A percentile compares a stretch with the other conserved stretches of the same genome.
phyloP scores from a whole-genome alignment of 2,797 vertebrate species.

The Threskiornis aethiopicus region DNA sequence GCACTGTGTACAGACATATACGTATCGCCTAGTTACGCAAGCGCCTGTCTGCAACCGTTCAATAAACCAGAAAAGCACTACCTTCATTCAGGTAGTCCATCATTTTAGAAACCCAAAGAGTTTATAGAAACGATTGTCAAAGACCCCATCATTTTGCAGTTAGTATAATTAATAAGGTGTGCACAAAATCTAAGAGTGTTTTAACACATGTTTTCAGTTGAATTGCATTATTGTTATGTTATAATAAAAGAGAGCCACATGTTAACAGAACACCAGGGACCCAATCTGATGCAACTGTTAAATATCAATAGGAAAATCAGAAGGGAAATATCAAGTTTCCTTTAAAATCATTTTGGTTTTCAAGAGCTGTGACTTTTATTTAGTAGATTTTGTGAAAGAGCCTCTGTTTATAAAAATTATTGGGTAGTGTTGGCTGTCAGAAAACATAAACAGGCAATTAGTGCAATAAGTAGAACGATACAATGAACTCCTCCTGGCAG shows the following conservation, averaged over 20 bases:
- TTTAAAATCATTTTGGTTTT: conserved; percentile 33
- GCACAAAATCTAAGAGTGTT: conserved; percentile 41
- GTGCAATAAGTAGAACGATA: background rate
- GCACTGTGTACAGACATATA: background rate
- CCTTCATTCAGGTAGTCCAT: conserved; percentile 42
- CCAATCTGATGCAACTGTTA: conserved; percentile 3
- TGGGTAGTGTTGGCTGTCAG: conserved; percentile 28
- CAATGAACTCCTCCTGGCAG: conserved; percentile 33
- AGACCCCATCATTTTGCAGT: conserved; percentile 64
- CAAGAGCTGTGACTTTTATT: conserved; percentile 23
- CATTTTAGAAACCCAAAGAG: conserved; percentile 26
- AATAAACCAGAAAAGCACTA: background rate
- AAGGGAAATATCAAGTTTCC: conserved; percentile 24
- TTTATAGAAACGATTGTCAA: conserved; percentile 49
- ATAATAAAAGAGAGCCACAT: conserved; percentile 54
- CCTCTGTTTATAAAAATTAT: conserved; percentile 52
- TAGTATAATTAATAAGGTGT: conserved; percentile 68
- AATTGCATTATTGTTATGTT: conserved; percentile 47
- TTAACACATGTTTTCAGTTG: conserved; percentile 37
- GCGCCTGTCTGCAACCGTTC: background rate
- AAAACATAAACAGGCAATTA: conserved; percentile 59
- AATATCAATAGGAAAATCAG: conserved; percentile 12
- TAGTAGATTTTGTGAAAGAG: conserved; percentile 11
- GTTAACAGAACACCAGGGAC: conserved; percentile 33
- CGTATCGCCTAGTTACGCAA: background rate